phyloP scores from a whole-genome alignment of 2,888 invertebrate genomes.

The Augochlorella aurata region DNA sequence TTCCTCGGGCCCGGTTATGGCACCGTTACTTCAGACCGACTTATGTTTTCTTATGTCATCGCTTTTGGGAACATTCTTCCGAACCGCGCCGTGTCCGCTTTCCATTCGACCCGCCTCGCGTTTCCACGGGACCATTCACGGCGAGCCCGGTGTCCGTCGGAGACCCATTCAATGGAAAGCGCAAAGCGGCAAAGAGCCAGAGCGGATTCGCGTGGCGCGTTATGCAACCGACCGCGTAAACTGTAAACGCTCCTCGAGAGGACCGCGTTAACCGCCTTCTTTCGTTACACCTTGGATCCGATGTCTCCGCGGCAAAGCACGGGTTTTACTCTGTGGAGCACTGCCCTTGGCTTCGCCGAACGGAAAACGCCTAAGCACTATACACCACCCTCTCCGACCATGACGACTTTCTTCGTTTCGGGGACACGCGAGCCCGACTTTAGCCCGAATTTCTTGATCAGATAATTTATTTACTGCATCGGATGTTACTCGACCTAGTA shows the following conservation, averaged over 20 bases:
- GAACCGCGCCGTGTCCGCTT: background rate
- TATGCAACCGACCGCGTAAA: background rate
- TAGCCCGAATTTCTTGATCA: too few species aligned
- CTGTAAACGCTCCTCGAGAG: background rate
- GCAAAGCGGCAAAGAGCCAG: background rate
- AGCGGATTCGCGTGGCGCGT: background rate
- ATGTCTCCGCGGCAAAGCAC: background rate
- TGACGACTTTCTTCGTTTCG: background rate
- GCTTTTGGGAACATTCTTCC: slow-evolving; percentile 5
- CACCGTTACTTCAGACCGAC: background rate
- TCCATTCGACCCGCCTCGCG: background rate
- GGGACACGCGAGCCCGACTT: too few species aligned
- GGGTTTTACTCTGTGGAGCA: background rate
- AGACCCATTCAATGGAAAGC: background rate
- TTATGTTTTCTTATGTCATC: slow-evolving; percentile 28
- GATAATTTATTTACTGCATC: too few species aligned
- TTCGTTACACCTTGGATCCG: background rate
- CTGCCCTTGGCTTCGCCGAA: background rate
- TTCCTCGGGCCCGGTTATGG: slow-evolving; percentile 23
- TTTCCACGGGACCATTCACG: slow-evolving; percentile 1
- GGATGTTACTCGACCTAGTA: too few species aligned
- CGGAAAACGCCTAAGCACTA: background rate
- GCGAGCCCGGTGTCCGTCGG: background rate
- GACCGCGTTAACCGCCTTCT: background rate
- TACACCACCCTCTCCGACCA: too few species aligned